A percentile compares a stretch with the other conserved stretches of the same genome.
phyloP scores from a whole-genome alignment of 1,140 invertebrate species.

The Nephila pilipes region DNA sequence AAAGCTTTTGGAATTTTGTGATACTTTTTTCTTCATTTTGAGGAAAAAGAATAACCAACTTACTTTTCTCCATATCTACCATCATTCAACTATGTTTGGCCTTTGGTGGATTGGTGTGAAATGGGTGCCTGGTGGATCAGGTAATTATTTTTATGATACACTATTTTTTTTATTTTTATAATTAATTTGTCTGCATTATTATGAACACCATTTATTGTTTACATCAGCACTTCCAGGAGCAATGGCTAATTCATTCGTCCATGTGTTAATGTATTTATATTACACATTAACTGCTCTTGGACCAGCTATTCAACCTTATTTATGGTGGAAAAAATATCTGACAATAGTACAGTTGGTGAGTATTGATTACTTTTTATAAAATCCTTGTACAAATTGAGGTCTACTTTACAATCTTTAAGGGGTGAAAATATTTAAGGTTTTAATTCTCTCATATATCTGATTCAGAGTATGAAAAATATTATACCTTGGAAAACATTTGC shows the following conservation, averaged over 20 bases:
- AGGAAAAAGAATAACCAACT: slow-evolving; percentile 93
- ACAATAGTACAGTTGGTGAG: slow-evolving; percentile 78
- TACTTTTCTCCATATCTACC: slow-evolving; percentile 94
- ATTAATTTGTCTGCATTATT: not conserved
- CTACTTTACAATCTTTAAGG: no score
- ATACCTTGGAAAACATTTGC: no score
- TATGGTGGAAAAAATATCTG: slow-evolving; percentile 83
- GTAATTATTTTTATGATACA: slow-evolving; percentile 83
- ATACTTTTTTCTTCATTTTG: slow-evolving; percentile 95
- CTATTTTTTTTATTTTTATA: slow-evolving; percentile 53
- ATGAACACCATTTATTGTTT: slow-evolving; percentile 47
- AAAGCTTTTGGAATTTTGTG: slow-evolving; percentile 95
- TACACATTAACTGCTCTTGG: slow-evolving; percentile 81
- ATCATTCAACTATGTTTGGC: slow-evolving; percentile 95
- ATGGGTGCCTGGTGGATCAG: slow-evolving; percentile 96
- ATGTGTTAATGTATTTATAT: slow-evolving; percentile 82
- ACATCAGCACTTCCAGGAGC: slow-evolving; percentile 90
- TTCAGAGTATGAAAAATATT: no score
- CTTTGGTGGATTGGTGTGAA: slow-evolving; percentile 98
- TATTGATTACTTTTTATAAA: not conserved
- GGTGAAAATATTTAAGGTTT: no score
- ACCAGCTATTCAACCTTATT: slow-evolving; percentile 81
- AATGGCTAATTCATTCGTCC: slow-evolving; percentile 88
- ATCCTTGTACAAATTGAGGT: no score
- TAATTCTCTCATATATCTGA: no score